These are phyloP conservation scores for Papilio glaucus DNA, from an alignment of 1,140 invertebrate species.

Conservation along the genomic window DNA sequence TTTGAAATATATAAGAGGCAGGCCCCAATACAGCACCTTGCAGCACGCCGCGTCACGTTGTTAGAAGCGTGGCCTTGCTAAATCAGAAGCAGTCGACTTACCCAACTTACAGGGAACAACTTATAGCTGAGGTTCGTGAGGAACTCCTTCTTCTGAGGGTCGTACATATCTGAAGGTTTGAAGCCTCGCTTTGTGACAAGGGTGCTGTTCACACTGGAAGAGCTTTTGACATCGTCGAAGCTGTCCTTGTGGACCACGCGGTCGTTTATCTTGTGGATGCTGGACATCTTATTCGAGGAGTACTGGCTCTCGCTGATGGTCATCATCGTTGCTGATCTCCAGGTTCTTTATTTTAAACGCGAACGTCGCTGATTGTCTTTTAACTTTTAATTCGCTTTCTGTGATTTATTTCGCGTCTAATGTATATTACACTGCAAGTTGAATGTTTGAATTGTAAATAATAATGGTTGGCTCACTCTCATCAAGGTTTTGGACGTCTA, in stretches of 20 bases:
- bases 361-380: background rate
- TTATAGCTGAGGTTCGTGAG: constrained; percentile 90
- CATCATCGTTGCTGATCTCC: constrained; percentile 73
- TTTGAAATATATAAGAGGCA: constrained; percentile 49
- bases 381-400: constrained; percentile 4
- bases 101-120: constrained; percentile 91
- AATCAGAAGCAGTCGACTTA: constrained; percentile 81
- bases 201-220: constrained; percentile 77
- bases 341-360: constrained; percentile 40
- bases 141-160: constrained; percentile 91
- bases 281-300: constrained; percentile 81
- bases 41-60: constrained; percentile 49
- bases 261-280: constrained; percentile 80
- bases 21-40: constrained; percentile 56
- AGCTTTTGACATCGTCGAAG: constrained; percentile 78
- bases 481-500: constrained; percentile 42
- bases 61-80: constrained; percentile 64
- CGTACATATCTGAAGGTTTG: constrained; percentile 92
- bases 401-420: constrained; percentile 27
- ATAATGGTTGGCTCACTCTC: constrained; percentile 30
- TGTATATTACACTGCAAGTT: constrained; percentile 20
- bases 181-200: constrained; percentile 87
- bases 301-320: constrained; percentile 82
- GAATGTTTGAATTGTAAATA: constrained; percentile 29
- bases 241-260: constrained; percentile 77